Base-by-base conservation (phyloP, 2,888 invertebrate genomes). In the Acanthoscelides obtectus region DNA sequence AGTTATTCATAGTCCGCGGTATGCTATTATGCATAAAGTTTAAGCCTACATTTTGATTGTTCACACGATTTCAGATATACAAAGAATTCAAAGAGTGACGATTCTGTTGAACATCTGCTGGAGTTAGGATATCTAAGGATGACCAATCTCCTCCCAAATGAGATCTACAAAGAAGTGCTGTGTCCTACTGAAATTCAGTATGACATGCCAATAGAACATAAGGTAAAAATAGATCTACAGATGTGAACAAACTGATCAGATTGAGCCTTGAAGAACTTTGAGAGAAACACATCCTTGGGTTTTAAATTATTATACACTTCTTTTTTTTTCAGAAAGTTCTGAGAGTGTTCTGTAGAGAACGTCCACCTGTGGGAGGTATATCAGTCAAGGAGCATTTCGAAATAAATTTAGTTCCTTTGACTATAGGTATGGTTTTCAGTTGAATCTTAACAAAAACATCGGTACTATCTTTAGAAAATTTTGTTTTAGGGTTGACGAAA, bases 351-450 rank as follows among this genome's bases (percentile, higher is more conserved):
- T 98, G 99, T 79, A 90, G 98, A 73, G 99, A 99, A 86, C 93
- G 95, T 77, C 96, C 97, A 67, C 98, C 97, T 0, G 99, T 99
- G 5, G 98, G 98, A n/a, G 99, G 99, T 1, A 99, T 99, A 79
- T 95, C 97, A 0, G 97, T 99, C 19, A 99, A 99, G 84, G 99
- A 99, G 83, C 98, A 98, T 86, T 98, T 99, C 85, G 99, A 99
- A 87, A 97, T 99, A 76, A 98, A 98, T 86, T 94, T 99, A 66
- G 96, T 97, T 19, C 98, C 99, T 8, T 90, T 99, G 74, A 93
- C 94, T 0, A 95, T 96, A 81, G 93, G 95, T 91, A 81, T 83
- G 81, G 64, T 8, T 22, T 20, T 25, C 64, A 27, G n/a, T n/a
- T n/a, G n/a, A n/a, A 22, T 67, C n/a, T 70, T 20, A 22, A 27